Evolutionary conservation across 1,140 invertebrate species (phyloP).

Genomic region (Melanaphis sacchari): DNA sequence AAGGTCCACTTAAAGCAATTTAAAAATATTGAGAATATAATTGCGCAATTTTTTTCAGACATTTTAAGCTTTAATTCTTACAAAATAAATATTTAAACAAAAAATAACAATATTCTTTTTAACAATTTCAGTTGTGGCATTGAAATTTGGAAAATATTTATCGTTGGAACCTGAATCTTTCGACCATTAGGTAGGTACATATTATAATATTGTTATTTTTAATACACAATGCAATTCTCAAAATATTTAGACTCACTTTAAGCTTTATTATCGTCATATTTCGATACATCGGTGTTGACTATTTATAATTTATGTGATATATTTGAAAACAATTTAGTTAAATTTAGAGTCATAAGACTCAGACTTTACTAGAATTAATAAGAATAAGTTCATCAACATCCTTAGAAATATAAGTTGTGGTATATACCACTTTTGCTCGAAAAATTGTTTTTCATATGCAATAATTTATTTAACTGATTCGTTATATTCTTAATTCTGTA

Average conservation of each 20-base stretch:
- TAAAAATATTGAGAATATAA: background rate
- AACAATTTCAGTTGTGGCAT: background rate
- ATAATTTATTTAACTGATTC: background rate
- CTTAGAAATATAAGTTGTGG: background rate
- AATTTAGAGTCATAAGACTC: background rate
- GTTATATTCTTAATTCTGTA: background rate
- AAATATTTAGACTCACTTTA: background rate
- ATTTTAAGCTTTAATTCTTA: background rate
- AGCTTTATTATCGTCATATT: background rate
- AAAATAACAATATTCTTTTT: background rate
- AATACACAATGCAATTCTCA: background rate
- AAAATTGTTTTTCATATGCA: background rate
- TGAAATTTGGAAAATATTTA: background rate
- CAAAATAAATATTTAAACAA: background rate
- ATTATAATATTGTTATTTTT: background rate
- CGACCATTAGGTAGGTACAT: too few relatives aligned
- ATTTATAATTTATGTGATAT: background rate
- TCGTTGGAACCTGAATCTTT: background rate
- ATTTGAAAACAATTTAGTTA: background rate
- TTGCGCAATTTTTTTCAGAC: background rate
- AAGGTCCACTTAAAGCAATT: background rate
- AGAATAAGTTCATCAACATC: background rate
- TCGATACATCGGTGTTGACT: background rate
- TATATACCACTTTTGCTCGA: background rate
- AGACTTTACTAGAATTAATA: background rate